Conservation (phyloP, 1,140 invertebrate species). For the Drosophila ercepeae region DNA sequence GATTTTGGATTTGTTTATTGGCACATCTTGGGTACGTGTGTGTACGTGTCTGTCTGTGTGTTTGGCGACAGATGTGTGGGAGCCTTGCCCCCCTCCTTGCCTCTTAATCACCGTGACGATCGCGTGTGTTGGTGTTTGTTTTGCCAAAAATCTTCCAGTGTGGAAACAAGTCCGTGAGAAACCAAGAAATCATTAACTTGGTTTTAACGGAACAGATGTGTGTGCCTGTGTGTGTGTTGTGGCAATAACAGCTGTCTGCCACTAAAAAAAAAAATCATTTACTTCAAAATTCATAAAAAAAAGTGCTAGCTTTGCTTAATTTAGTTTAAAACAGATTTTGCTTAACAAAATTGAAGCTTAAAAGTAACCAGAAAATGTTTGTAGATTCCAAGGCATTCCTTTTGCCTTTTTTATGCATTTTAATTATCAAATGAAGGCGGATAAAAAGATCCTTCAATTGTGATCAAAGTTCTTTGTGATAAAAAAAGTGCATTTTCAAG, state of each 20-base stretch:
- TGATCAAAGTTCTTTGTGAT: too few species aligned
- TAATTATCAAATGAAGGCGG: background rate
- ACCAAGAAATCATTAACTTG: slow-evolving; percentile 39
- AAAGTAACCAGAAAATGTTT: background rate
- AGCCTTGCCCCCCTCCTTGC: background rate
- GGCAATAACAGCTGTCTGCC: slow-evolving; percentile 32
- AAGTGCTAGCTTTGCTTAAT: too few species aligned
- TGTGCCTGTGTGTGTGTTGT: slow-evolving; percentile 11
- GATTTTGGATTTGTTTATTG: slow-evolving; percentile 76
- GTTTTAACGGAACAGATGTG: slow-evolving; percentile 46
- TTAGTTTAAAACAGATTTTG: too few species aligned
- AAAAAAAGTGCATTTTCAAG: background rate
- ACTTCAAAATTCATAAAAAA: background rate
- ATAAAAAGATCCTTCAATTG: too few species aligned
- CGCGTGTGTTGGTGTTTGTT: slow-evolving; percentile 25
- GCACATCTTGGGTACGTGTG: slow-evolving; percentile 18
- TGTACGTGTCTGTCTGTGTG: slow-evolving; percentile 9
- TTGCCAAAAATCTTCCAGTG: slow-evolving; percentile 37
- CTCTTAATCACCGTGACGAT: slow-evolving; percentile 25
- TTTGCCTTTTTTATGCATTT: background rate
- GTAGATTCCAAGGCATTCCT: background rate
- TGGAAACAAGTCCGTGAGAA: slow-evolving; percentile 29
- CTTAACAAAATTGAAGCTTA: too few species aligned
- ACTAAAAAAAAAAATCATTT: slow-evolving; percentile 18
- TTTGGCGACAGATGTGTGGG: slow-evolving; percentile 15